Evolutionary conservation across 2,888 invertebrate genomes (phyloP), one percentile per base, ranked within the genome.

Genomic region (Rhagonycha fulva): DNA sequence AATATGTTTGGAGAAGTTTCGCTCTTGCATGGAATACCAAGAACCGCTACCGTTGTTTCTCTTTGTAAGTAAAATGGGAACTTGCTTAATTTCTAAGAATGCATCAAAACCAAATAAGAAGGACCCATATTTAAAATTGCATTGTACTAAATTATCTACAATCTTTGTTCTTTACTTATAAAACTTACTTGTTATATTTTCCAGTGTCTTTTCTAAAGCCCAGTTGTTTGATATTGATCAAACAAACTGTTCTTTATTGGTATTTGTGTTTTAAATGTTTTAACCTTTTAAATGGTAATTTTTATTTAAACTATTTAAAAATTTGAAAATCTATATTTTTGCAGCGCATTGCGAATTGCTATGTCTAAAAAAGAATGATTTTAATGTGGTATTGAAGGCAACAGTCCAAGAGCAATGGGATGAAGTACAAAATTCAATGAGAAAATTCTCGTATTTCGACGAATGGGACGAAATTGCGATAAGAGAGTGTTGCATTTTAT

Each of bases 1-100:
- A 91, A 91, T 72, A 90, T 91, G 89, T 93, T 93, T 81, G 94
- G 93, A 0, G 93, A 93, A 86, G 90, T 92, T 12, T 91, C 92
- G 0, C 84, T 93, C 61, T 84, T 93, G 71, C 92, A 93, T 80
- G 89, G 89, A 24, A 89, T 92, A 66, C 89, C 89, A 5, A 89
- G 93, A 83, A 90, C 91, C 9, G 91, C 92, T 14, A 93, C 93
- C 0, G 90, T 90, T 73, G 89, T 89, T 9, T 92, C 91, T 28
- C 82, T 84, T 74, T 90, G 91, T 91, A 87, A 74, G 81, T 77
- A 68, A 32, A 23, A 69, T 12, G 24, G 14, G 23, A 10, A 60
- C 5, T 60, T 14, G 4, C 11, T 5, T 60, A 60, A 60, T 60
- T 26, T 19, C 19, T 19, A 19, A 19, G 19, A 19, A 19, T 19